Base-by-base conservation (phyloP, 2,888 invertebrate species). In the Luperina nickerlii region DNA sequence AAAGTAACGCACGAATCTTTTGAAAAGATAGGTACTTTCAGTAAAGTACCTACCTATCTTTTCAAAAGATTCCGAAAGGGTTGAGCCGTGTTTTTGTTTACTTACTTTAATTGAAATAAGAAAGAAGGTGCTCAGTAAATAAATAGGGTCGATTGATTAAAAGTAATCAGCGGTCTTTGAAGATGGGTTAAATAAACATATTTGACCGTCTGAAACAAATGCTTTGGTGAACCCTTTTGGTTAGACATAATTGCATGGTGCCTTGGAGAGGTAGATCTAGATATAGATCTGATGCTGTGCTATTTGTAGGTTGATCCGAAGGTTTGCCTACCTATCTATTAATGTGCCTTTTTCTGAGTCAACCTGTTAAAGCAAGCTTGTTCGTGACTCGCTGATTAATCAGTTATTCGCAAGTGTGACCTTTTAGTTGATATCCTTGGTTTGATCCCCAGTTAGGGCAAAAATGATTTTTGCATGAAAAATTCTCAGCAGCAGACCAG, bases 141-240 rank as follows among this genome's bases (percentile, higher is more conserved):
- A 71, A 63, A 54, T 70, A 45, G n/a, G n/a, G 8, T 71, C 45
- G 32, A 45, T 71, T 38, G 54, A 79, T 81, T 27, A 6, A 45
- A 32, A 32, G 6, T 42, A 51, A 45, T 65, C 62, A n/a, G 20
- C 0, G 18, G 38, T 18, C 51, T 77, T 76, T 54, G 76, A 76
- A 77, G 76, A 54, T 5, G 5, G 9, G 54, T 63, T 63, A 63
- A 78, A 78, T 24, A 69, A 80, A 71, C 15, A n/a, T 18, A 27
- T 63, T 32, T 4, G 13, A 79, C 8, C 57, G 20, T 79, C 42
- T 76, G 54, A 45, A 15, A 8, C 1, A 42, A 45, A 15, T 54
- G 32, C 62, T 51, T 20, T 13, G 65, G 24, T 18, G 3, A 27
- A 51, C 18, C 0, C 38, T 68, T 62, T 48, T 24, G 38, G 60